These are phyloP conservation scores for Agrotis ipsilon DNA, from an alignment of 2,888 invertebrate species.

Conservation along the genomic window DNA sequence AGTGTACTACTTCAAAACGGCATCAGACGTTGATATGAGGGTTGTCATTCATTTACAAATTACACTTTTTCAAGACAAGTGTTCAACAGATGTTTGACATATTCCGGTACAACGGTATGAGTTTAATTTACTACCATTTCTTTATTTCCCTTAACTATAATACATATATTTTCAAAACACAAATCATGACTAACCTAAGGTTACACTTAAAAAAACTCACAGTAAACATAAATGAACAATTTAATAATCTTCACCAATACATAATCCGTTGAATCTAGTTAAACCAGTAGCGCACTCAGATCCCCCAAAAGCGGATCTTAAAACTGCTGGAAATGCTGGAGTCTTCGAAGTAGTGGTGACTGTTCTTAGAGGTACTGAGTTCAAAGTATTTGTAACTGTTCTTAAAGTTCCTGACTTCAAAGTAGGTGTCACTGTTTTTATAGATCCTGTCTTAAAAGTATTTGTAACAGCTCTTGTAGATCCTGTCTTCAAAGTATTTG, in stretches of 20 bases:
- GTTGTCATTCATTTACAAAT: no score
- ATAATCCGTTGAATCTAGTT: conserved; percentile 38
- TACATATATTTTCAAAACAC: no score
- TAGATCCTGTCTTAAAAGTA: neutral
- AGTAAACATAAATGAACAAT: neutral
- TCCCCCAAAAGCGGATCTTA: conserved; percentile 29
- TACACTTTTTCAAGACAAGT: no score
- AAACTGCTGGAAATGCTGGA: neutral
- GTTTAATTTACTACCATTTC: no score
- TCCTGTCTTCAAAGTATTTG: neutral
- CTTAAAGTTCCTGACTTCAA: neutral
- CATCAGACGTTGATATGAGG: no score
- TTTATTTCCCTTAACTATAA: no score
- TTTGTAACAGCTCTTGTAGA: neutral
- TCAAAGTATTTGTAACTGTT: neutral
- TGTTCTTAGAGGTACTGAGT: neutral
- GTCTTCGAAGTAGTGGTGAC: neutral
- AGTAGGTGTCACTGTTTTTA: neutral
- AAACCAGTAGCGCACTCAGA: conserved; percentile 30
- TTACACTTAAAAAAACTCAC: neutral
- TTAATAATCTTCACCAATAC: conserved; percentile 42
- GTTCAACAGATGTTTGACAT: no score
- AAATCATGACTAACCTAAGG: neutral
- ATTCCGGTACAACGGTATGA: no score
- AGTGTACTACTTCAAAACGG: no score